phyloP scores from a whole-genome alignment of 2,113 vertebrate species.

The Gavialis gangeticus region DNA sequence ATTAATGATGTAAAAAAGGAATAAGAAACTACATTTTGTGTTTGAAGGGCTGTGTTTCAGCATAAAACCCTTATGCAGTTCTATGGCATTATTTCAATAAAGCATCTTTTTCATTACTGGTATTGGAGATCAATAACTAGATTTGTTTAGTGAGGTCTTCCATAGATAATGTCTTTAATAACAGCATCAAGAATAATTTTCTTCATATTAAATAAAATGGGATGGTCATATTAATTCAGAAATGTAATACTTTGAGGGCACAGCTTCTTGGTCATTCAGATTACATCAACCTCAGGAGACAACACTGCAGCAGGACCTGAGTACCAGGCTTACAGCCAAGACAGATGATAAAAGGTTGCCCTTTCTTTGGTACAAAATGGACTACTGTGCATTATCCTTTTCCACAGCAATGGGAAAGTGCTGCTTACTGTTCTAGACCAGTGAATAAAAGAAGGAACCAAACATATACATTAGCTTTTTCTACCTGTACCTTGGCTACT shows the following conservation, averaged over 20 bases:
- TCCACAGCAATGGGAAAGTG: too few relatives aligned
- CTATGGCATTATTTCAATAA: background rate
- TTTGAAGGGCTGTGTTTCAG: background rate
- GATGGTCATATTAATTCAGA: background rate
- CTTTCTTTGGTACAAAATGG: too few relatives aligned
- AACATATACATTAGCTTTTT: too few relatives aligned
- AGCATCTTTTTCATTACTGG: background rate
- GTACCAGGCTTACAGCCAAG: too few relatives aligned
- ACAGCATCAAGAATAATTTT: background rate
- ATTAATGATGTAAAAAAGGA: slow-evolving; percentile 17
- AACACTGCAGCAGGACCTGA: too few relatives aligned
- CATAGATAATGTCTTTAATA: background rate
- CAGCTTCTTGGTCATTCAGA: too few relatives aligned
- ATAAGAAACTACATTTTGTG: background rate
- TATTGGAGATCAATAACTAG: background rate
- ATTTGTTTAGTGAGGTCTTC: background rate
- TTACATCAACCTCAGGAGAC: too few relatives aligned
- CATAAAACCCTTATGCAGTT: background rate
- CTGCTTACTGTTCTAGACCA: too few relatives aligned
- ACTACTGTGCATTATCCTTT: too few relatives aligned
- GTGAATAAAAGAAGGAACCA: too few relatives aligned
- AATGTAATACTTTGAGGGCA: background rate
- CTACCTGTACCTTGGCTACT: too few relatives aligned
- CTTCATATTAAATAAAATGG: background rate
- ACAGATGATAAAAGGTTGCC: too few relatives aligned